A percentile compares a stretch with the other conserved stretches of the same genome.
These are phyloP conservation scores for Procapra przewalskii DNA, from an alignment of 2,113 vertebrate genomes.

Conservation along the genomic window DNA sequence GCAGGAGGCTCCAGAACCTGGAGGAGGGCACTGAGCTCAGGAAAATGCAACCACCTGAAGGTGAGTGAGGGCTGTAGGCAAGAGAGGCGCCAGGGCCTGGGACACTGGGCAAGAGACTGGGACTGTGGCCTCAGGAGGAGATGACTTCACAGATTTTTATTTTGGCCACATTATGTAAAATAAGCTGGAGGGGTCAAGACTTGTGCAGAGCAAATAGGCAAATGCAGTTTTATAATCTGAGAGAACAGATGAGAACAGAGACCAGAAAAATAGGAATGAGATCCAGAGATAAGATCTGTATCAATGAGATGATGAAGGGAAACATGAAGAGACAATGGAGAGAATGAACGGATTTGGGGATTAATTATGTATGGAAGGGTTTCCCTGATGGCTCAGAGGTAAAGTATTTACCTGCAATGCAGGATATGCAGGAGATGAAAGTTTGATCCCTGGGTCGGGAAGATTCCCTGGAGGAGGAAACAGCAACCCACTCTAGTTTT, in stretches of 20 bases:
- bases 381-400: background rate
- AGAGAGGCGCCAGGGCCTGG: rapidly evolving
- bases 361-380: background rate
- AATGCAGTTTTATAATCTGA: background rate
- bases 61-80: rapidly evolving
- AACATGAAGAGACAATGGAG: background rate
- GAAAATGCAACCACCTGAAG: rapidly evolving
- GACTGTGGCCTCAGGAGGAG: background rate
- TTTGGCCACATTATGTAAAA: background rate
- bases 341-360: rapidly evolving
- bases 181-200: background rate
- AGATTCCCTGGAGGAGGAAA: background rate
- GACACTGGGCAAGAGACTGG: background rate
- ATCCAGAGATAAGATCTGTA: background rate
- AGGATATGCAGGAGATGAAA: background rate
- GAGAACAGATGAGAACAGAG: background rate
- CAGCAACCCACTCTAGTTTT: background rate
- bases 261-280: rapidly evolving
- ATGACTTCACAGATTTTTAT: background rate
- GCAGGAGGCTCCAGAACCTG: background rate
- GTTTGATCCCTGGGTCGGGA: background rate
- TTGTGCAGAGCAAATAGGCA: background rate
- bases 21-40: rapidly evolving
- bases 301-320: background rate
- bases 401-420: background rate